These are phyloP conservation scores for Drosophila nasuta DNA, from an alignment of 1,140 invertebrate species.

Conservation along the genomic window DNA sequence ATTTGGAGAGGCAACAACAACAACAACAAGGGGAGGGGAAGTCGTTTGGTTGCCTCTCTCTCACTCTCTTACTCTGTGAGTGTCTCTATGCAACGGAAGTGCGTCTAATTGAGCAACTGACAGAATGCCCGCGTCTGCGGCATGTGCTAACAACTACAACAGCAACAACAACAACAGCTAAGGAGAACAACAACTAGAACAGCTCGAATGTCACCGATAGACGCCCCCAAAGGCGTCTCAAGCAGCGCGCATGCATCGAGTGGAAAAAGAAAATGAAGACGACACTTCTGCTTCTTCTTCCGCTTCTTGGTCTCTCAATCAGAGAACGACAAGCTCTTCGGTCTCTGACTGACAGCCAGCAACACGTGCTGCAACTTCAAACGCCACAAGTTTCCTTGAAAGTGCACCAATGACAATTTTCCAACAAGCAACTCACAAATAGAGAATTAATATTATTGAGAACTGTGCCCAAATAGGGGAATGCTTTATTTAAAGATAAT, in stretches of 20 bases:
- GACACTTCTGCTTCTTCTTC: too few relatives aligned
- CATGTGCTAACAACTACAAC: constrained; percentile 37
- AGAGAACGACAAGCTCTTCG: constrained; percentile 3
- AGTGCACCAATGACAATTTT: neutral
- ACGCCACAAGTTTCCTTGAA: neutral
- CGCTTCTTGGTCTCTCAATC: constrained; percentile 11
- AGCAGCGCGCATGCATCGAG: constrained; percentile 41
- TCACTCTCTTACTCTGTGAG: neutral
- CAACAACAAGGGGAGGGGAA: constrained; percentile 12
- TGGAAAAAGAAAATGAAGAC: constrained; percentile 25
- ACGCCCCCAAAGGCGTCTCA: constrained; percentile 6
- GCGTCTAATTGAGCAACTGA: constrained; percentile 80
- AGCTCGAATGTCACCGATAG: neutral
- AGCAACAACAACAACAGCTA: constrained; percentile 3
- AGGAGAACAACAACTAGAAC: neutral
- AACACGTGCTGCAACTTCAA: constrained; percentile 30
- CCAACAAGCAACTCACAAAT: too few relatives aligned
- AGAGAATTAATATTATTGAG: too few relatives aligned
- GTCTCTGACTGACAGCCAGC: constrained; percentile 28
- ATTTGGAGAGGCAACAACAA: constrained; percentile 23
- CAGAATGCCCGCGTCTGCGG: constrained; percentile 65
- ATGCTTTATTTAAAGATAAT: too few relatives aligned
- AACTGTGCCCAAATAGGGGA: too few relatives aligned
- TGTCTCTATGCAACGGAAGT: constrained; percentile 62
- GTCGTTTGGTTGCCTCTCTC: neutral